phyloP scores from a whole-genome alignment of 2,888 invertebrate genomes.

The Noctua pronuba region DNA sequence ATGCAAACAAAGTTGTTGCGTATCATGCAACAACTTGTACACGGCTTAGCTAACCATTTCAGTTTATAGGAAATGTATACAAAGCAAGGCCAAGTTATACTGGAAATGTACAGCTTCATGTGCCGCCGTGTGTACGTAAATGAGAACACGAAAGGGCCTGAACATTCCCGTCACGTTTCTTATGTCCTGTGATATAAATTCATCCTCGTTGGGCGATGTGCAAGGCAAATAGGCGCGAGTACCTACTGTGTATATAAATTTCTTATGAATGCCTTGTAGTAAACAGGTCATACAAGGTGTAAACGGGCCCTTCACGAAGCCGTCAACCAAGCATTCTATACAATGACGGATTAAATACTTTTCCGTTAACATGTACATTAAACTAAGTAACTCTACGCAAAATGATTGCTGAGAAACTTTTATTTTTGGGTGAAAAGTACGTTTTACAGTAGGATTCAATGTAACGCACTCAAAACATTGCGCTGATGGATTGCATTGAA shows the following conservation, averaged over 20 bases:
- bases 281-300: slow-evolving; percentile 6
- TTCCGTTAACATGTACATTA: no score
- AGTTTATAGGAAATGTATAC: no score
- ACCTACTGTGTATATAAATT: slow-evolving; percentile 11
- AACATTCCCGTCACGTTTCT: slow-evolving; percentile 62
- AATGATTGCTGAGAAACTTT: neutral
- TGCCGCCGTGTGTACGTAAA: slow-evolving; percentile 43
- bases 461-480: no score
- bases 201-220: slow-evolving; percentile 36
- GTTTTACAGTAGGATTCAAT: no score
- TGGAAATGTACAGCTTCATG: no score
- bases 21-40: neutral
- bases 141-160: slow-evolving; percentile 30
- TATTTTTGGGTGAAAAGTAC: neutral
- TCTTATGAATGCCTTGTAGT: slow-evolving; percentile 9
- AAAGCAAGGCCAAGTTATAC: no score
- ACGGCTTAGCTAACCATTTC: neutral
- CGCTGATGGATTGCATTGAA: no score
- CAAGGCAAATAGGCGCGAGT: slow-evolving; percentile 25
- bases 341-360: no score
- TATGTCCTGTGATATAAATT: slow-evolving; percentile 64
- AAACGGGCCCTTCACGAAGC: neutral
- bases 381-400: neutral
- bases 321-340: neutral
- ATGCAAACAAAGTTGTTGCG: neutral